Conservation (phyloP, 2,113 vertebrate species). For the Anhinga anhinga region DNA sequence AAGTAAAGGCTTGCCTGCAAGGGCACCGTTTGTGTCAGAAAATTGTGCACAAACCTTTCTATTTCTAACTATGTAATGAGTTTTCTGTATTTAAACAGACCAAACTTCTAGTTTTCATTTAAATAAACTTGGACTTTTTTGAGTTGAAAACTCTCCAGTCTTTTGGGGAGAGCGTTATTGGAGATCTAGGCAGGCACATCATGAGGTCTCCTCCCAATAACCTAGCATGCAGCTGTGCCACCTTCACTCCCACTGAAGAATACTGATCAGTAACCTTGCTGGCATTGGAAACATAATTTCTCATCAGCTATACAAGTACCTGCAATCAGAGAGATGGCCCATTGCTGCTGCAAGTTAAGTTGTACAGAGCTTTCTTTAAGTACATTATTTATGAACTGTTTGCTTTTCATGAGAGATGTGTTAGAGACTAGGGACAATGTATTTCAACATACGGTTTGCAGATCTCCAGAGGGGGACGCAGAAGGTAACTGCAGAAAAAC, state of each 20-base stretch:
- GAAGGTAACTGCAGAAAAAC: neutral
- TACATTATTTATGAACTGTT: neutral
- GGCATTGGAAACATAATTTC: neutral
- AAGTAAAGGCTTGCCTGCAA: neutral
- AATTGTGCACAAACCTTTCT: neutral
- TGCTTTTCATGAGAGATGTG: neutral
- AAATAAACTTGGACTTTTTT: neutral
- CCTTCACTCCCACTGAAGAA: neutral
- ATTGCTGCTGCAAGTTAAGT: neutral
- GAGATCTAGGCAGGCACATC: neutral
- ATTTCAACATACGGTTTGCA: neutral
- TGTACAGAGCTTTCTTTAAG: neutral
- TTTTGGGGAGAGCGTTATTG: neutral
- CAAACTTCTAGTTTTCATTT: neutral
- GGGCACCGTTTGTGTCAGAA: neutral
- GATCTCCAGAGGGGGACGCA: neutral
- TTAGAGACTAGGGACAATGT: neutral
- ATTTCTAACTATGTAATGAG: neutral
- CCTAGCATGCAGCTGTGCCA: neutral
- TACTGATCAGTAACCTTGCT: neutral
- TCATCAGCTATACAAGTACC: neutral
- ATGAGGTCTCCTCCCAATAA: neutral
- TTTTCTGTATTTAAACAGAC: neutral
- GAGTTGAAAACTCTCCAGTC: neutral
- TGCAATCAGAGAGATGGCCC: neutral